Evolutionary conservation across 2,888 invertebrate species (phyloP), one percentile per base, ranked within the genome.

Genomic region (Drosophila phalerata): DNA sequence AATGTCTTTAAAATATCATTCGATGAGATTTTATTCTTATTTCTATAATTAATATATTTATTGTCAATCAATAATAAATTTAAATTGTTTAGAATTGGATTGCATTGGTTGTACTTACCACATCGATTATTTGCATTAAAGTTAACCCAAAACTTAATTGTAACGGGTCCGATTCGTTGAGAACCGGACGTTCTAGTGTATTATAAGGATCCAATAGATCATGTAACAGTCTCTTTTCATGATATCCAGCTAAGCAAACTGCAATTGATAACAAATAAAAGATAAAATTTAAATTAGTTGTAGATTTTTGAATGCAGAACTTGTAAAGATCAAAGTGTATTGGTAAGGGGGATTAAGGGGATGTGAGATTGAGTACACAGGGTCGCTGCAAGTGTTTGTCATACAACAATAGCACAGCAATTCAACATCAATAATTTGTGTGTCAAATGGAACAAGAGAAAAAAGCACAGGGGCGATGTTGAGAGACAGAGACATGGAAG

Each of bases 121-220:
- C 98, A 95, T 98, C 98, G 93, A 98, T 98, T 94, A 98, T 98
- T 95, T 98, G 98, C 97, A 97, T 97, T 93, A 98, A 96, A 93
- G 98, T 98, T 94, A 98, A 96, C 94, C 98, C 98, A 94, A 98
- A 98, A 94, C 97, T 97, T 93, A 98, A 96, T 94, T 96, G 96
- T 93, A 98, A 95, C 92, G 98, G 97, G 94, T 98, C 98, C 93
- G 97, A 97, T 95, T 98, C 98, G 94, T 98, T 98, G 93, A 97
- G 96, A 93, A 98, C 98, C 91, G 97, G 97, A 93, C 98, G 95
- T 94, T 98, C 98, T 94, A 98, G 94, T 92, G 97, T 97, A 95
- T 98, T 98, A 95, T 98, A 98, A 93, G 96, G 95, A 94, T 97
- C 97, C 93, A 98, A 95, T 92, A 98, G 95, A 94, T 97, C 96